A percentile compares a stretch with the other conserved stretches of the same genome.
Evolutionary conservation across 2,888 invertebrate genomes (phyloP).

Genomic region (Schizotus pectinicornis): DNA sequence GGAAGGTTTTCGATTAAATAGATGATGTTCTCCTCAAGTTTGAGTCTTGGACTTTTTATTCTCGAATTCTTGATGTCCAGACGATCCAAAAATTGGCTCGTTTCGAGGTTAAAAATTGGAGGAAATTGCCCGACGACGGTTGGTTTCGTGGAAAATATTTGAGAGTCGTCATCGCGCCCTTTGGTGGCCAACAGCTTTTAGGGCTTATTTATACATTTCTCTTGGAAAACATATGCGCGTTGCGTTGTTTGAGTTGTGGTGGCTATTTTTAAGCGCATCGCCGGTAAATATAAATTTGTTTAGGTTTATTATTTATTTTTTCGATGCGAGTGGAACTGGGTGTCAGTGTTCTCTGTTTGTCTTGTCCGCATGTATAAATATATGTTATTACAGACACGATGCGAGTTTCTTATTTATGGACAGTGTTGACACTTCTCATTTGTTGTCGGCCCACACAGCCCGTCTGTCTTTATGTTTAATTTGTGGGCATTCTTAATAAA

Average conservation of each 20-base stretch:
- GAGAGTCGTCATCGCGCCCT: no score
- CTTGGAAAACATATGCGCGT: slow-evolving; percentile 1
- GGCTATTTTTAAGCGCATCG: slow-evolving; percentile 35
- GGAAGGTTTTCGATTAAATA: no score
- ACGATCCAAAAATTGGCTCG: no score
- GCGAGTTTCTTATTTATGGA: slow-evolving; percentile 58
- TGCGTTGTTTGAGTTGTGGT: background rate
- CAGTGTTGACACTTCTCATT: slow-evolving; percentile 60
- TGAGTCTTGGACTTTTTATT: no score
- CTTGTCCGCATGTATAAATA: slow-evolving; percentile 54
- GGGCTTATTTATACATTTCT: slow-evolving; percentile 3
- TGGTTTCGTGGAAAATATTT: no score
- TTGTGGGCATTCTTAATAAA: slow-evolving; percentile 56
- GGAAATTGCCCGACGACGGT: no score
- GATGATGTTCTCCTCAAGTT: no score
- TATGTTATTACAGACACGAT: slow-evolving; percentile 56
- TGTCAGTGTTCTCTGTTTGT: slow-evolving; percentile 51
- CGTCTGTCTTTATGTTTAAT: slow-evolving; percentile 55
- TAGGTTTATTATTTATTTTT: slow-evolving; percentile 51
- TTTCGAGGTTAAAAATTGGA: no score
- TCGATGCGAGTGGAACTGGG: slow-evolving; percentile 42
- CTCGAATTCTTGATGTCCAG: no score
- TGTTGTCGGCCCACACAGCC: slow-evolving; percentile 57
- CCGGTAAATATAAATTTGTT: slow-evolving; percentile 47
- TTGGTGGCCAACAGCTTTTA: background rate